phyloP scores from a whole-genome alignment of 92 coral and sea anemone species.

The Siderastrea radians region DNA sequence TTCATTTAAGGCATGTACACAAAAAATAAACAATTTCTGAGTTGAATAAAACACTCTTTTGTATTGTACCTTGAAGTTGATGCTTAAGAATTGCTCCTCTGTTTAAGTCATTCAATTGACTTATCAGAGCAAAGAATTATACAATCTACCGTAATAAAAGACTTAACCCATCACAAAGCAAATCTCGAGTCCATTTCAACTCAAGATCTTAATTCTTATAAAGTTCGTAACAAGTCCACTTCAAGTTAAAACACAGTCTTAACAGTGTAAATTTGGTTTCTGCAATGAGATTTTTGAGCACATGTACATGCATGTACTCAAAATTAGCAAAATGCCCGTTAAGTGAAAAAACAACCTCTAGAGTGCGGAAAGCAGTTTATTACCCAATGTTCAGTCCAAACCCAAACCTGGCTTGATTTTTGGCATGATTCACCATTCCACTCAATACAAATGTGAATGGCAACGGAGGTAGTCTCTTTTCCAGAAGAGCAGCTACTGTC shows the following conservation, averaged over 20 bases:
- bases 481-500: slow-evolving; percentile 98
- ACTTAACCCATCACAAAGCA: no score
- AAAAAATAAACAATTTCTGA: no score
- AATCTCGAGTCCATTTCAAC: no score
- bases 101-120: no score
- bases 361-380: not conserved
- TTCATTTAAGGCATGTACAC: no score
- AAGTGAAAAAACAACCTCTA: not conserved
- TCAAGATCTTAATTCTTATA: no score
- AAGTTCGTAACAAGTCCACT: not conserved
- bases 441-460: slow-evolving; percentile 93
- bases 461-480: slow-evolving; percentile 95
- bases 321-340: not conserved
- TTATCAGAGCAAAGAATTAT: no score
- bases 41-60: no score
- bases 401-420: slow-evolving; percentile 95
- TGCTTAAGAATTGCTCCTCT: no score
- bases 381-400: slow-evolving; percentile 95
- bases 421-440: slow-evolving; percentile 94
- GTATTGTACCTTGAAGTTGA: no score
- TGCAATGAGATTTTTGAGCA: not conserved
- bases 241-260: not conserved
- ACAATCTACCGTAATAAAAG: no score
- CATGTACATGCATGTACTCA: not conserved
- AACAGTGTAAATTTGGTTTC: not conserved